Conservation (phyloP, 2,113 vertebrate genomes). For the Columba janthina region DNA sequence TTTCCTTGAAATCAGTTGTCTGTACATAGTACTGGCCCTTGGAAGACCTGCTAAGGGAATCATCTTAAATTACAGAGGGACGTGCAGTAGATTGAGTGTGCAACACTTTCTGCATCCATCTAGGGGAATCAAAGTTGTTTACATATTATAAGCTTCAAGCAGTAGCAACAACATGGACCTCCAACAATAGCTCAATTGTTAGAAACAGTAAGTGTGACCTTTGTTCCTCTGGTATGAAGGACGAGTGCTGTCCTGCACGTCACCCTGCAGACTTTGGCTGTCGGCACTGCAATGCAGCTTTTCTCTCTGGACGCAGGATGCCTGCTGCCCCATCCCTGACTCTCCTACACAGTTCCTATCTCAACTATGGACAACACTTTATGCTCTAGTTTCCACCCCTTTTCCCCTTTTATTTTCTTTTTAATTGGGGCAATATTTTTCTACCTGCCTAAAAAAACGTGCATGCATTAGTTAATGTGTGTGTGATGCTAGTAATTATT, state of each 20-base stretch:
- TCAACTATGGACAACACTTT: not conserved
- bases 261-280: accelerated
- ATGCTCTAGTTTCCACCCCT: not conserved
- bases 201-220: not conserved
- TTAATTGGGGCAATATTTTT: not conserved
- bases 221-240: not conserved
- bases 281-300: not conserved
- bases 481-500: not conserved
- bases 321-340: not conserved
- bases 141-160: not conserved
- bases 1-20: not conserved
- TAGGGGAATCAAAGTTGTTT: not conserved
- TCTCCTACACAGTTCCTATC: not conserved
- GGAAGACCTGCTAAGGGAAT: not conserved
- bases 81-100: accelerated
- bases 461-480: not conserved
- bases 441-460: not conserved
- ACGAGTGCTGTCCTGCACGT: not conserved
- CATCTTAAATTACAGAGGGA: not conserved
- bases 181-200: not conserved
- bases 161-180: not conserved
- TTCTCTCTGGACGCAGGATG: not conserved
- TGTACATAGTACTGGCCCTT: not conserved
- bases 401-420: too few relatives aligned
- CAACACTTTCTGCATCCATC: not conserved